Percentiles rank a stretch among this genome's conserved stretches.
phyloP scores from a whole-genome alignment of 2,888 invertebrate genomes.

The Theretra japonica region DNA sequence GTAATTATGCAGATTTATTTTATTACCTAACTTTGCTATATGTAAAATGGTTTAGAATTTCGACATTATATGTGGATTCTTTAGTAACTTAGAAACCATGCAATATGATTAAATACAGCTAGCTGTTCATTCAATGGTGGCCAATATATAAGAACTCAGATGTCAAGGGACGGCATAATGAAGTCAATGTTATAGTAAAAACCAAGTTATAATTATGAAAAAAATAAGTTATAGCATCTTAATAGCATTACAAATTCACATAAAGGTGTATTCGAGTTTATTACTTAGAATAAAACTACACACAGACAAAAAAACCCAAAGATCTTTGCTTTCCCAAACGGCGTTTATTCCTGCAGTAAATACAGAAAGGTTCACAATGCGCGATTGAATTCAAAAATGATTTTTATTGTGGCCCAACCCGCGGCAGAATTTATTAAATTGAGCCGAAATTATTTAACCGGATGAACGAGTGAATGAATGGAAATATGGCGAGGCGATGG shows the following conservation, averaged over 20 bases:
- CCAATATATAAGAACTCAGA: too few species aligned
- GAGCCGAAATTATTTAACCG: conserved; percentile 46
- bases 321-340: neutral
- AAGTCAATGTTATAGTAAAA: neutral
- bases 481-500: conserved; percentile 31
- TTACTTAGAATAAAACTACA: neutral
- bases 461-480: conserved; percentile 41
- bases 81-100: too few species aligned
- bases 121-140: too few species aligned
- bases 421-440: conserved; percentile 43
- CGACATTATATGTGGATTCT: too few species aligned
- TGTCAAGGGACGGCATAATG: neutral
- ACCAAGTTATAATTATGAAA: neutral
- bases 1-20: neutral
- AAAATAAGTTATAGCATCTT: too few species aligned
- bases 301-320: neutral
- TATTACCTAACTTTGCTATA: neutral
- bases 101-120: too few species aligned
- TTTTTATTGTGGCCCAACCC: conserved; percentile 23
- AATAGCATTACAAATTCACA: too few species aligned
- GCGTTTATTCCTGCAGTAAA: neutral
- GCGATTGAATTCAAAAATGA: conserved; percentile 10
- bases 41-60: too few species aligned
- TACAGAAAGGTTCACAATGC: conserved; percentile 5
- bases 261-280: too few species aligned